Evolutionary conservation across 2,888 invertebrate species (phyloP).

Genomic region (Hecatera dysodea): DNA sequence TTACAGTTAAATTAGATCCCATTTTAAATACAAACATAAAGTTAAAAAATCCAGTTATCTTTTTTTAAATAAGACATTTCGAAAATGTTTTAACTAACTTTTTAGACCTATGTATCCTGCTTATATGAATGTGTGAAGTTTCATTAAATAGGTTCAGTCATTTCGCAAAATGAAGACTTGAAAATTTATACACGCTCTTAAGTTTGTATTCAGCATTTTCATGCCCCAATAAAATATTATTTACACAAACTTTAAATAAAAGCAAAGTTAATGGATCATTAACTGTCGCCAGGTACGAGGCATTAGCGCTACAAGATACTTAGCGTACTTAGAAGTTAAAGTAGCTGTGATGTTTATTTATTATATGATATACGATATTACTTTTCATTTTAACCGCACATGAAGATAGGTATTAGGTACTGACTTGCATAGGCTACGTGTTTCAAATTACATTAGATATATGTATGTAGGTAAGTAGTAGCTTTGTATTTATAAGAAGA

Average conservation of each 20-base stretch:
- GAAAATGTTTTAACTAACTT: too few relatives aligned
- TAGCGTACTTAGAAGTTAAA: conserved; percentile 42
- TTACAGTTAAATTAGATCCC: too few relatives aligned
- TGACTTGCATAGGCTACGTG: not conserved
- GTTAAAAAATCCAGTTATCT: too few relatives aligned
- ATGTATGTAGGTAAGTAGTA: not conserved
- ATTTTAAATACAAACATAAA: too few relatives aligned
- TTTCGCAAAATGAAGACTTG: too few relatives aligned
- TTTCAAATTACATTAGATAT: conserved; percentile 27
- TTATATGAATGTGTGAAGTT: too few relatives aligned
- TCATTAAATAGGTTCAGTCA: too few relatives aligned
- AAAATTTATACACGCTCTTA: too few relatives aligned
- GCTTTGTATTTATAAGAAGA: not conserved
- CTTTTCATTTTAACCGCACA: conserved; percentile 58
- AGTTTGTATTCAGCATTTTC: too few relatives aligned
- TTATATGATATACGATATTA: conserved; percentile 52
- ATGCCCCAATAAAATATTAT: conserved; percentile 25
- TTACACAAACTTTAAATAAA: conserved; percentile 22
- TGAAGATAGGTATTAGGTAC: conserved; percentile 24
- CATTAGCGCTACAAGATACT: conserved; percentile 53
- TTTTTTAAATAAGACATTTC: too few relatives aligned
- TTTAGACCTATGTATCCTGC: too few relatives aligned
- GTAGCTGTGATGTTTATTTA: conserved; percentile 54
- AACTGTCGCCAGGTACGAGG: conserved; percentile 23
- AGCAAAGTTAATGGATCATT: conserved; percentile 45